Percentiles rank a stretch among this genome's conserved stretches.
phyloP scores from a whole-genome alignment of 1,140 invertebrate species.

The Temnothorax curvispinosus region DNA sequence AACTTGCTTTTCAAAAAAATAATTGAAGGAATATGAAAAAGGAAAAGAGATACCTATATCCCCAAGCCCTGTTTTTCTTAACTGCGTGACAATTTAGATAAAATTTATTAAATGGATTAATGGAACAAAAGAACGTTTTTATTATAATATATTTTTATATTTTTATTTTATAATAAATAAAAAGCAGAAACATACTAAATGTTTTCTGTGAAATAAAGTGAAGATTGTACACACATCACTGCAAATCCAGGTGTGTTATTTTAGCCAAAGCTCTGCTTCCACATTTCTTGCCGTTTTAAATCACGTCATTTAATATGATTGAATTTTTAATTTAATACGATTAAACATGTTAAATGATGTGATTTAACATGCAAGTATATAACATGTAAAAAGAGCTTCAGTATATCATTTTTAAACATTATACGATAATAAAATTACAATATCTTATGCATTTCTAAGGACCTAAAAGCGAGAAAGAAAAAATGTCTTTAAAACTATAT shows the following conservation, averaged over 20 bases:
- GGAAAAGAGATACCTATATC: not conserved
- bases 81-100: not conserved
- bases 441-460: not conserved
- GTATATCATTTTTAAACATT: too few species aligned
- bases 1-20: not conserved
- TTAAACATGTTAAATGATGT: too few species aligned
- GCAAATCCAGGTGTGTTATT: too few species aligned
- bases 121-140: not conserved
- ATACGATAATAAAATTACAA: too few species aligned
- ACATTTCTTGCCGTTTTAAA: too few species aligned
- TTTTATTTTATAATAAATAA: not conserved
- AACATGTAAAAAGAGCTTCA: too few species aligned
- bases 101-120: not conserved
- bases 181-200: not conserved
- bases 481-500: not conserved
- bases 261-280: too few species aligned
- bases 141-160: constrained; percentile 13
- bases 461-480: not conserved
- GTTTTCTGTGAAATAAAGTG: not conserved
- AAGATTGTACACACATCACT: not conserved
- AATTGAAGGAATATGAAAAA: not conserved
- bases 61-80: not conserved
- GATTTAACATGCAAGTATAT: too few species aligned
- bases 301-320: too few species aligned
- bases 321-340: too few species aligned